Evolutionary conservation across 64 coral and sea anemone genomes (phyloP).

Genomic region (Actinia equina): DNA sequence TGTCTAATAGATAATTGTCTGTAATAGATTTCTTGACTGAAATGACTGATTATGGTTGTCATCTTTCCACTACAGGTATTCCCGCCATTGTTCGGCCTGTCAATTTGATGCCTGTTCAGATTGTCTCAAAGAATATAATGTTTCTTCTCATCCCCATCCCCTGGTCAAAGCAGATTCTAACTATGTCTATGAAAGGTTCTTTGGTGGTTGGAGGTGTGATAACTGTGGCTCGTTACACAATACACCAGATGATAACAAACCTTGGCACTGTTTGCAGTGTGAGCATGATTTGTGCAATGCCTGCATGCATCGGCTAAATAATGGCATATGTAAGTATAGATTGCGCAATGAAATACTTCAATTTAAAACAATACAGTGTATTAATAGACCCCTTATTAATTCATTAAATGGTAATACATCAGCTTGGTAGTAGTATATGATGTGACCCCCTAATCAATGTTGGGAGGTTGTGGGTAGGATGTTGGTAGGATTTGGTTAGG

Average conservation of each 20-base stretch:
- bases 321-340: conserved; percentile 26
- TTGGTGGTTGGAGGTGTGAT: conserved; percentile 91
- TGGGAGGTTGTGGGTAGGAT: too few relatives aligned
- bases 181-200: conserved; percentile 64
- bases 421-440: too few relatives aligned
- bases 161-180: conserved; percentile 72
- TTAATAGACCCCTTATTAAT: not conserved
- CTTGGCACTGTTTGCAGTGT: conserved; percentile 82
- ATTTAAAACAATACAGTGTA: not conserved
- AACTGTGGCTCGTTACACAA: conserved; percentile 58
- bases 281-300: conserved; percentile 81
- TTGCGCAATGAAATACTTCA: not conserved
- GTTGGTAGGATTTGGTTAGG: too few relatives aligned
- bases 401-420: not conserved
- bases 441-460: too few relatives aligned
- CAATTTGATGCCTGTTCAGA: conserved; percentile 76
- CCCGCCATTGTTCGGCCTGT: conserved; percentile 52
- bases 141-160: conserved; percentile 58
- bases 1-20: not conserved
- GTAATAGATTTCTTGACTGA: not conserved
- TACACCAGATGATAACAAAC: conserved; percentile 39
- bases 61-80: conserved; percentile 30
- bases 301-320: conserved; percentile 42
- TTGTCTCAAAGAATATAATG: conserved; percentile 51
- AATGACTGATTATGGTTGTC: not conserved